Base-by-base conservation (phyloP, 2,888 invertebrate species). In the Heliconius sara region DNA sequence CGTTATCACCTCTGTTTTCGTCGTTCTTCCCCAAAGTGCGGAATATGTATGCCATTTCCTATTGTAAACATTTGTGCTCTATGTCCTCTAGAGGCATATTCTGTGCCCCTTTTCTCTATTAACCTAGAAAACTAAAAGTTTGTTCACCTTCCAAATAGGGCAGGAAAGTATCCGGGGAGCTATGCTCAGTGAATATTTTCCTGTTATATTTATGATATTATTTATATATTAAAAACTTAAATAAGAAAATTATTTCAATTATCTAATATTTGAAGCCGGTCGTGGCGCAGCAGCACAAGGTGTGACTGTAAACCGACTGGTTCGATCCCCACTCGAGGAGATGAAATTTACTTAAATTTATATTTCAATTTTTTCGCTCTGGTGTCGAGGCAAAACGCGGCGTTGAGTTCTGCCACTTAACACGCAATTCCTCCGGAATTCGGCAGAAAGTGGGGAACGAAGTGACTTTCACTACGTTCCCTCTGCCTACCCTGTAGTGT, bases 61-160 rank as follows among this genome's bases (percentile, higher is more conserved):
- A 85, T 85, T 84, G 84, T 84, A 84, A 84, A 84, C 83, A 83
- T 83, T 83, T 83, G 82, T 80, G 82, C 81, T 83, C 81, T 80
- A 82, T 82, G 82, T 80, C 81, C 84, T 83, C 84, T 77, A 79
- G 85, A 82, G 85, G 82, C 83, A 79, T 84, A 84, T 85, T 82
- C 81, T 77, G 81, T 83, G 82, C 84, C 84, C 83, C 84, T 83
- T 84, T 83, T 81, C 84, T 83, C 83, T 85, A 84, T 85, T 85
- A 85, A 85, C 85, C 85, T 82, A 85, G 80, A 84, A 85, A 85
- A 83, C 84, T 83, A 81, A 84, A 84, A 85, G 83, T 85, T 84
- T 83, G 78, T 83, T 82, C 83, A 83, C 85, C 81, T 83, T 83
- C 83, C 82, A 83, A 83, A 84, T 80, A 83, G 81, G 81, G 81